Percentiles rank a stretch among this genome's conserved stretches.
These are phyloP conservation scores for Ganaspis sp. DNA, from an alignment of 1,140 invertebrate genomes.

Conservation along the genomic window DNA sequence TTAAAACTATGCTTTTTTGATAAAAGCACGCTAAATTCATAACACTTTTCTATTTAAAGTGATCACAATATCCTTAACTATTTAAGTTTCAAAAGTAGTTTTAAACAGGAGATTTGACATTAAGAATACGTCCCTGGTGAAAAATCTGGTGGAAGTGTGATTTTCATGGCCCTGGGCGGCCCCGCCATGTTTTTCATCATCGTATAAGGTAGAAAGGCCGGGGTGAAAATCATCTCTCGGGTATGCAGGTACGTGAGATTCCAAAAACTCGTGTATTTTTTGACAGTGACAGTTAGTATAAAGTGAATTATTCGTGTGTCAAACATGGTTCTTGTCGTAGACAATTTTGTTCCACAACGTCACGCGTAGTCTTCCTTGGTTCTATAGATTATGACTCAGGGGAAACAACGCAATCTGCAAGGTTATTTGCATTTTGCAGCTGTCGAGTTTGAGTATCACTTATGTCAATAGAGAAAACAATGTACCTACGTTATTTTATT, in stretches of 20 bases:
- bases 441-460: conserved; percentile 32
- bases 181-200: conserved; percentile 76
- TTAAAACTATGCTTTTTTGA: not conserved
- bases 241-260: conserved; percentile 71
- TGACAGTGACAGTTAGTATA: not conserved
- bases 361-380: conserved; percentile 51
- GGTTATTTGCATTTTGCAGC: conserved; percentile 62
- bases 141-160: not conserved
- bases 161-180: conserved; percentile 43
- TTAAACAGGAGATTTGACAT: not conserved
- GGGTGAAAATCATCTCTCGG: conserved; percentile 77
- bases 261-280: not conserved
- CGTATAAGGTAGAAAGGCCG: conserved; percentile 75
- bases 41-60: too few relatives aligned
- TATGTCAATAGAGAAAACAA: conserved; percentile 43
- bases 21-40: not conserved
- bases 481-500: not conserved
- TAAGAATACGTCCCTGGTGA: not conserved
- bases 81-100: not conserved
- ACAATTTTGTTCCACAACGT: conserved; percentile 63
- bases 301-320: not conserved
- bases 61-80: too few relatives aligned
- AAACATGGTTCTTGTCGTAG: not conserved
- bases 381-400: conserved; percentile 62
- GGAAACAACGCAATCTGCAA: conserved; percentile 60